These are phyloP conservation scores for Oreamnos americanus DNA, from an alignment of 2,113 vertebrate genomes.

Conservation along the genomic window DNA sequence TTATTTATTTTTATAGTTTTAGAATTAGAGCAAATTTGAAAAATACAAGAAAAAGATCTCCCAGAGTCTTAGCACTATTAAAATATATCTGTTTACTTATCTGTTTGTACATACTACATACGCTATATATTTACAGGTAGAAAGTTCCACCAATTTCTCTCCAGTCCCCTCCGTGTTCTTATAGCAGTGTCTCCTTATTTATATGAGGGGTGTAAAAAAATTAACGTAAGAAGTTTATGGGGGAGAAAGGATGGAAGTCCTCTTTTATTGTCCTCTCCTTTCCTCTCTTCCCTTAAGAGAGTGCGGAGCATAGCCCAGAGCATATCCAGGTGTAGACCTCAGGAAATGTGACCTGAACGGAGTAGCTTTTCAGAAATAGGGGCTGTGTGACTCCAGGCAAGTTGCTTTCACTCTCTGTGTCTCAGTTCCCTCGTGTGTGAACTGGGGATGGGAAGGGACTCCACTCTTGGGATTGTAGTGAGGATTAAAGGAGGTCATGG, in stretches of 20 bases:
- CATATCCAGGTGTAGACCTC: neutral
- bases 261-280: neutral
- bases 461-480: fast-evolving
- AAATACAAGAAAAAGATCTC: neutral
- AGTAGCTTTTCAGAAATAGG: neutral
- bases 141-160: neutral
- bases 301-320: fast-evolving
- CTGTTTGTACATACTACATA: neutral
- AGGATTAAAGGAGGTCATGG: too few species aligned
- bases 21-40: neutral
- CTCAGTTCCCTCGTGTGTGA: neutral
- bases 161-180: neutral
- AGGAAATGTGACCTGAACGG: neutral
- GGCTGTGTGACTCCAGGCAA: neutral
- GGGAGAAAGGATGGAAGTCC: neutral
- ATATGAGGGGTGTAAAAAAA: neutral
- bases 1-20: neutral
- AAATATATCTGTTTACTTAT: neutral
- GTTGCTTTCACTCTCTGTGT: neutral
- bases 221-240: neutral
- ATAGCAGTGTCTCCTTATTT: neutral
- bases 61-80: neutral
- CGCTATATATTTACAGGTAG: neutral
- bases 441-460: neutral
- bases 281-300: neutral